Evolutionary conservation across 2,113 vertebrate species (phyloP).

Genomic region (Hepsetus odoe): DNA sequence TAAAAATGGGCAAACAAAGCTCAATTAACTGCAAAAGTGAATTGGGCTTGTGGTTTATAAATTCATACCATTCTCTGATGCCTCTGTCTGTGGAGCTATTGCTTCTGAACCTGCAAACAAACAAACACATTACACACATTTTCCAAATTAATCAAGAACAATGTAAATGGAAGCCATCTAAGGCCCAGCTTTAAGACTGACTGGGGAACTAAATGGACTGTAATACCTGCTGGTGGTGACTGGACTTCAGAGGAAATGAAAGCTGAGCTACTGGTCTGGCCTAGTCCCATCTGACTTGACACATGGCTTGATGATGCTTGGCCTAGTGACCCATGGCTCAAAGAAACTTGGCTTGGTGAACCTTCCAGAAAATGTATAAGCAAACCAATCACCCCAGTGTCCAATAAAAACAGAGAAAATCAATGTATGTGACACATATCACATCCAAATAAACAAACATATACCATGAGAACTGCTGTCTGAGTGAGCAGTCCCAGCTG

Average conservation of each 20-base stretch:
- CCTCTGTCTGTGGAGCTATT: constrained; percentile 19
- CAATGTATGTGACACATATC: not conserved
- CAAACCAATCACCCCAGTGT: not conserved
- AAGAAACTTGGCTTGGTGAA: constrained; percentile 18
- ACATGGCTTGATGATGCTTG: constrained; percentile 24
- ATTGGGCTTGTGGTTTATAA: too few species aligned
- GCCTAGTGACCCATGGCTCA: constrained; percentile 33
- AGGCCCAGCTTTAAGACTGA: not conserved
- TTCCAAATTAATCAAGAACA: not conserved
- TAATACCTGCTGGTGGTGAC: constrained; percentile 42
- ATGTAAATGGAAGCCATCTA: not conserved
- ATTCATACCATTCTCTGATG: constrained; percentile 44
- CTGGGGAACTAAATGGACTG: not conserved
- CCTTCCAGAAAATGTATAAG: not conserved
- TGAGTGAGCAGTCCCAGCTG: constrained; percentile 38
- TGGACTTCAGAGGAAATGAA: constrained; percentile 49
- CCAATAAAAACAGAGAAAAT: not conserved
- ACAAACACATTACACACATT: not conserved
- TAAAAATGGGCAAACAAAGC: too few species aligned
- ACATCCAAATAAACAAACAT: not conserved
- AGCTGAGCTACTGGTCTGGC: constrained; percentile 14
- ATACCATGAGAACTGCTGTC: constrained; percentile 48
- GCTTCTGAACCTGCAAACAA: constrained; percentile 32
- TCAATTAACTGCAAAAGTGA: too few species aligned
- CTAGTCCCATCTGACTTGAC: constrained; percentile 7